Base-by-base conservation (phyloP, 2,113 vertebrate species). In the Oxyura jamaicensis region DNA sequence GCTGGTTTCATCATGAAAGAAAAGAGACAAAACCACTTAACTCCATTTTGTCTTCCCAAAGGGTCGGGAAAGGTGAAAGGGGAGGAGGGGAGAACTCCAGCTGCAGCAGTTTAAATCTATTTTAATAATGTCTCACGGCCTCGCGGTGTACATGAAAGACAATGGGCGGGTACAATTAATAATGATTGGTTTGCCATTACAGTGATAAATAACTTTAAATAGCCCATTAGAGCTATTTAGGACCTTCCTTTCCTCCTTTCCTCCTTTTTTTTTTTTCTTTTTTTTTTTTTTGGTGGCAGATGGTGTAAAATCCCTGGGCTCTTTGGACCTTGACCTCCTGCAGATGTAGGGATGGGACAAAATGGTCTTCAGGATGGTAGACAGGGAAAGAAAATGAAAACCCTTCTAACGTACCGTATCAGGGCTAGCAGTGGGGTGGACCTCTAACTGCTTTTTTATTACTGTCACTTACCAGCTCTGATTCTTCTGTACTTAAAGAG, bases 321-420 rank as follows among this genome's bases (percentile, higher is more conserved):
- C 97, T 96, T 88, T 90, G 96, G 95, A 97, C 96, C 97, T 97
- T 98, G 98, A 99, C 98, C 98, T 98, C 98, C 98, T 98, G 97
- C 99, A 99, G 98, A 99, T 99, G 98, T 98, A 98, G 97, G 88
- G 83, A 98, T 96, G 18, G 90, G 96, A 95, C 96, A 97, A 96
- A 98, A 96, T 96, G 95, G 33, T 82, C 88, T 83, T 82, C 10
- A 72, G 92, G 92, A 93, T 91, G 80, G 88, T 91, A 95, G 96
- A 95, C 87, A 88, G 78, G 78, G 95, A 93, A 95, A 95, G 92
- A 93, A 95, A 98, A 84, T 91, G 97, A 98, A 99, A 98, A 98
- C 97, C 83, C 97, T 97, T 88, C 96, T 99, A 99, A 99, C 96
- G 96, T 83, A 96, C 98, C 99, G 90, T 99, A 98, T 98, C 99